phyloP scores from a whole-genome alignment of 2,888 invertebrate genomes.

The Drosophila rellima region DNA sequence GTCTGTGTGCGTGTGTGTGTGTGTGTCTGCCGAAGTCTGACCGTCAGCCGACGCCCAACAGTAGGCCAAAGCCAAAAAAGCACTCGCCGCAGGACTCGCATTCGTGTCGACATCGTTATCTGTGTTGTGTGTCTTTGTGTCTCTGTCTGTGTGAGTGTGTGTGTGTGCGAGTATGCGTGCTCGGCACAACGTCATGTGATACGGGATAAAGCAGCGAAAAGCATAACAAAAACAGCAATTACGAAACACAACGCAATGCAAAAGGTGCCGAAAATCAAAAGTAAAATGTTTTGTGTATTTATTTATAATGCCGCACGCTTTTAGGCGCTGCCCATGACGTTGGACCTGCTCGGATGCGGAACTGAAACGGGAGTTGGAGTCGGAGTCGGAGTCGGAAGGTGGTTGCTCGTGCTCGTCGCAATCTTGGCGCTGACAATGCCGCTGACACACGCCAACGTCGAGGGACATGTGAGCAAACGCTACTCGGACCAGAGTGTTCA shows the following conservation, averaged over 20 bases:
- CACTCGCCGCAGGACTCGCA: constrained; percentile 48
- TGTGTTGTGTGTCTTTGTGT: no score
- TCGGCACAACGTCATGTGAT: constrained; percentile 49
- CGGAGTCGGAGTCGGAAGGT: constrained; percentile 2
- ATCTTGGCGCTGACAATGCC: constrained; percentile 34
- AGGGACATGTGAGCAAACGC: constrained; percentile 87
- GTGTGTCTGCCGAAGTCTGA: constrained; percentile 17
- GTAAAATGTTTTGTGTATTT: constrained; percentile 23
- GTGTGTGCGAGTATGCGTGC: constrained; percentile 18
- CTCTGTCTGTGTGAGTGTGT: constrained; percentile 2
- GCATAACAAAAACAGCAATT: constrained; percentile 50
- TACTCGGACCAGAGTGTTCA: constrained; percentile 93
- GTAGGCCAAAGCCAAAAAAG: constrained; percentile 60
- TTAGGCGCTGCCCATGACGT: constrained; percentile 49
- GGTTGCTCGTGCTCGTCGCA: constrained; percentile 48
- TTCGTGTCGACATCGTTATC: constrained; percentile 18
- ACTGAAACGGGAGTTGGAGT: constrained; percentile 20
- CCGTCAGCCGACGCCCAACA: constrained; percentile 59
- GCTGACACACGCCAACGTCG: constrained; percentile 39
- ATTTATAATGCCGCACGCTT: constrained; percentile 27
- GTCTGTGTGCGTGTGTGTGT: constrained; percentile 4
- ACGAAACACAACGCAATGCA: constrained; percentile 64
- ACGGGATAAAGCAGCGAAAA: constrained; percentile 50
- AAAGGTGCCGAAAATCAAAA: constrained; percentile 38
- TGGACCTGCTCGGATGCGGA: constrained; percentile 9